These are phyloP conservation scores for Notospermus geniculatus DNA, from an alignment of 1,140 invertebrate species.

Conservation along the genomic window DNA sequence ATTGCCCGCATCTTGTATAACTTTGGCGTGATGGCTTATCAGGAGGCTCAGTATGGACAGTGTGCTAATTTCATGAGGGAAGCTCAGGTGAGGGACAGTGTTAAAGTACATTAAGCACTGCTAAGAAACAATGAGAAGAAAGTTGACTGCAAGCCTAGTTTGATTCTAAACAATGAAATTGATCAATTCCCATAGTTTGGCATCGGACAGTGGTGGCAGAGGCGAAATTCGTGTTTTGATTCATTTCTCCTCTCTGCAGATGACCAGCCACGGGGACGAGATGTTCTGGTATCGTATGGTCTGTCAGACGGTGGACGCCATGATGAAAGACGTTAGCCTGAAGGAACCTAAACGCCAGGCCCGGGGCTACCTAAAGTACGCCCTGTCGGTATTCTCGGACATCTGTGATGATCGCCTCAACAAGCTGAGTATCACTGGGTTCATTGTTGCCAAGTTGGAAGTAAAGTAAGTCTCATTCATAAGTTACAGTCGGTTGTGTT, in stretches of 20 bases:
- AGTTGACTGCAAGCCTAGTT: too few species aligned
- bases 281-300: conserved; percentile 51
- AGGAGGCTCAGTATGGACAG: conserved; percentile 50
- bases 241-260: too few species aligned
- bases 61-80: conserved; percentile 38
- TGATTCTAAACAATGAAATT: too few species aligned
- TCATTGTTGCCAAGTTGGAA: conserved; percentile 43
- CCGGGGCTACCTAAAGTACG: conserved; percentile 35
- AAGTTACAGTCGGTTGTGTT: too few species aligned
- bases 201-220: too few species aligned
- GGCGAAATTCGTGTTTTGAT: too few species aligned
- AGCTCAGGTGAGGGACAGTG: too few species aligned
- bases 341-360: conserved; percentile 35
- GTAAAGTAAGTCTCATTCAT: conserved; percentile 47
- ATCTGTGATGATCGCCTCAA: conserved; percentile 39
- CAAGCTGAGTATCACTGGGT: conserved; percentile 33
- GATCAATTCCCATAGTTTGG: too few species aligned
- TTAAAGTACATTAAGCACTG: too few species aligned
- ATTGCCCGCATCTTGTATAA: conserved; percentile 36
- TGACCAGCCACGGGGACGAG: conserved; percentile 41
- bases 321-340: conserved; percentile 33
- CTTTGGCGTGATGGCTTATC: conserved; percentile 38
- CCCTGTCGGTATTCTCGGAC: conserved; percentile 41
- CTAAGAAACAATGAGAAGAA: too few species aligned
- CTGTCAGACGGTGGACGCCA: conserved; percentile 40